Base-by-base conservation (phyloP, 1,140 invertebrate species). In the Cyrtorhinus lividipennis region DNA sequence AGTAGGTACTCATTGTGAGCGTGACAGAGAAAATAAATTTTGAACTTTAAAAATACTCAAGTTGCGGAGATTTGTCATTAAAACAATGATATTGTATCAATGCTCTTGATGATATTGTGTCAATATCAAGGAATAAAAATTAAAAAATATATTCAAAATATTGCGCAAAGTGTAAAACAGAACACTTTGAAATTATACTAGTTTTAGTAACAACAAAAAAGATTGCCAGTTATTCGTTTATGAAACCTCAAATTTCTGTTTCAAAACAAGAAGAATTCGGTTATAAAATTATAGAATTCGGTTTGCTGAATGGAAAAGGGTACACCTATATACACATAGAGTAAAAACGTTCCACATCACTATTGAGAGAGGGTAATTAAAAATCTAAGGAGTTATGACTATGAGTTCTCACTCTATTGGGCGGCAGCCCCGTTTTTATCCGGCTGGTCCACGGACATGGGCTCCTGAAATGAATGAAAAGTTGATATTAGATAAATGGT, bases 311-410 rank as follows among this genome's bases (percentile, higher is more conserved):
- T 15, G 15, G 30, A 38, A 38, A 15, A 38, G 15, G 30, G 15
- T 8, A 38, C 30, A 38, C 30, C 15, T 38, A 38, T 38, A 38
- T 38, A 38, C n/a, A n/a, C 30, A 38, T 38, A 38, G 30, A 38
- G 15, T 5, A 8, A 38, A 38, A 38, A 5, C 5, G 30, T 38
- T 38, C 30, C 5, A 38, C 15, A 8, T 38, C 30, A 8, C 30
- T 8, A 38, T 38, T 15, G 15, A 38, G n/a, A n/a, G n/a, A n/a
- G n/a, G n/a, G 30, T 38, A 10, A 20, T 53, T 53, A 53, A 53
- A n/a, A 53, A 53, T 53, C 12, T 53, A 53, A 53, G 48, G 20
- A 20, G 48, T 53, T 53, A 53, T 53, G 48, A 53, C 48, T 53
- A 53, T 15, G 48, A 53, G 20, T 53, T 20, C 48, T 53, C 48